A percentile compares a stretch with the other conserved stretches of the same genome.
phyloP scores from a whole-genome alignment of 2,113 vertebrate genomes.

The Jacana jacana region DNA sequence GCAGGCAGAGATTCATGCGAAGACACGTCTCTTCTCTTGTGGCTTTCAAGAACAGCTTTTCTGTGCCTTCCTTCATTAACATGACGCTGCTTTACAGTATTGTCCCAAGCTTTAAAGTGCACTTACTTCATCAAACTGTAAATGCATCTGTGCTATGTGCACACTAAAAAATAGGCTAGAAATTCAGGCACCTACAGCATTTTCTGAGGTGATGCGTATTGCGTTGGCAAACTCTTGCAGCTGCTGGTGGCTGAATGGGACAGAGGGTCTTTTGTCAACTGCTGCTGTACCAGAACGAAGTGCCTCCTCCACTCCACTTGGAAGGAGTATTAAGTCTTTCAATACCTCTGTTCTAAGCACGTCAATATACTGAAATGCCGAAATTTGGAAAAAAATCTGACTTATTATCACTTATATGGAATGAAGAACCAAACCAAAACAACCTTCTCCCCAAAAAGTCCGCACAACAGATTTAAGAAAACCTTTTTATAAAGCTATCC shows the following conservation, averaged over 20 bases:
- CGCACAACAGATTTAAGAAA: not conserved
- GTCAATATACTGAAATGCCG: not conserved
- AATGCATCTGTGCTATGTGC: not conserved
- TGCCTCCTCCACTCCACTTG: not conserved
- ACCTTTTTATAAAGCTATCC: not conserved
- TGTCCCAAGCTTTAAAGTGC: not conserved
- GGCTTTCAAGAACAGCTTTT: not conserved
- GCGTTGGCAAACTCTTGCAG: not conserved
- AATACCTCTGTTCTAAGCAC: not conserved
- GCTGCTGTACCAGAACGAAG: not conserved
- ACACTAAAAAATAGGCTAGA: not conserved
- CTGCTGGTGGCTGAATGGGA: not conserved
- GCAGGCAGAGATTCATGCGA: not conserved
- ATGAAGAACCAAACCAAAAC: not conserved
- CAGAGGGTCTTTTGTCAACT: not conserved
- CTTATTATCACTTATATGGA: not conserved
- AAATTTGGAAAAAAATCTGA: not conserved
- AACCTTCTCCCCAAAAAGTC: rapidly evolving
- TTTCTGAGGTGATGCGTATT: not conserved
- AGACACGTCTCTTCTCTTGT: not conserved
- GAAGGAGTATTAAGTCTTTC: not conserved
- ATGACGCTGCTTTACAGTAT: not conserved
- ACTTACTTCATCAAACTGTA: not conserved
- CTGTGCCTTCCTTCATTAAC: not conserved
- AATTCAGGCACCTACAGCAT: not conserved